Conservation (phyloP, 2,113 vertebrate species). For the Tyto alba region DNA sequence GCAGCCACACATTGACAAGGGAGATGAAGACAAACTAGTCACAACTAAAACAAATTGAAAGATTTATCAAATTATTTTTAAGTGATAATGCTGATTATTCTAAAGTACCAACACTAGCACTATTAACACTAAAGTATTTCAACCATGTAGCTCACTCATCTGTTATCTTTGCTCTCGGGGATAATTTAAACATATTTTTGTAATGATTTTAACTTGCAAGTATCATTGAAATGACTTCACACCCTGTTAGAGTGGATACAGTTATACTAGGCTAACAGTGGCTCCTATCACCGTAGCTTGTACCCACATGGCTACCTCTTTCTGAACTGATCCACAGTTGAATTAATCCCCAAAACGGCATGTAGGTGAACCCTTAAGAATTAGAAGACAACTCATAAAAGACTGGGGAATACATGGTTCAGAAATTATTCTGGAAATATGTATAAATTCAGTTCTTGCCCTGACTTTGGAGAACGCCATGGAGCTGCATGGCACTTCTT, state of each 20-base stretch:
- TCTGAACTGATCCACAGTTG: not conserved
- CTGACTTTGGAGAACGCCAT: accelerated
- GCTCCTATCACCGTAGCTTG: not conserved
- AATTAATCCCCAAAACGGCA: not conserved
- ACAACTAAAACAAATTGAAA: not conserved
- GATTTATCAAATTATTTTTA: not conserved
- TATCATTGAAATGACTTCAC: not conserved
- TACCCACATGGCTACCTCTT: not conserved
- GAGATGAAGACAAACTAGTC: not conserved
- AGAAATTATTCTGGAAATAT: not conserved
- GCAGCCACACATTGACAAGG: not conserved
- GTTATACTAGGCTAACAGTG: accelerated
- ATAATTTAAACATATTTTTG: not conserved
- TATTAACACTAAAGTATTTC: not conserved
- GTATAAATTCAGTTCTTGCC: not conserved
- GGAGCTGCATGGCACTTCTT: not conserved
- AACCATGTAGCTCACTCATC: not conserved
- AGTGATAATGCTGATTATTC: not conserved
- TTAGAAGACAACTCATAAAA: not conserved
- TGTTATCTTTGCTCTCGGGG: not conserved
- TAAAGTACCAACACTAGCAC: not conserved
- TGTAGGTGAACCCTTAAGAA: not conserved
- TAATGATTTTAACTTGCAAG: not conserved
- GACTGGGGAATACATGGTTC: not conserved
- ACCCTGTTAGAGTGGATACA: not conserved